Base-by-base conservation (phyloP, 2,113 vertebrate species). In the Myrmophylax atrothorax region DNA sequence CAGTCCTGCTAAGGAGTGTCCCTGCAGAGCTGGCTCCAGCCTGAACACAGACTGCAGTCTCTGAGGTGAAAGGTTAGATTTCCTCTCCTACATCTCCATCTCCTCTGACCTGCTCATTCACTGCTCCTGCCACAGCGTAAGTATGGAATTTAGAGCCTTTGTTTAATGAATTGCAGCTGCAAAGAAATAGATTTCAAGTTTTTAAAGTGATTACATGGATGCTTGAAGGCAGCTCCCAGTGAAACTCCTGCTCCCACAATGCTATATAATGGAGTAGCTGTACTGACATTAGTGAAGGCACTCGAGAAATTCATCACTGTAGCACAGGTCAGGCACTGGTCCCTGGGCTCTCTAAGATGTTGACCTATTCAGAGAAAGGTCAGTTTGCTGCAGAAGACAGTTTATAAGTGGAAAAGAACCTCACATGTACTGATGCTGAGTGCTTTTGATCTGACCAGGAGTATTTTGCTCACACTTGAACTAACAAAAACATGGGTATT, bases 281-380 rank as follows among this genome's bases (percentile, higher is more conserved):
- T 75, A 38, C 44, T 64, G 85, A 49, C 68, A 77, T 38, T 46
- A 75, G 69, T 9, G 18, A 50, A 85, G 59, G 63, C 33, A 53
- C 79, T 94, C 9, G 1, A 78, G 80, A 89, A 93, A 94, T 95
- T 66, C 92, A 77, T 89, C 74, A 11, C 2, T 74, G 56, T 35
- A 94, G 18, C 85, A 49, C 13, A 96, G 95, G 76, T 78, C 93
- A 94, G 95, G 75, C 10, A 25, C 33, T 60, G 87, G 50, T 93
- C 93, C 91, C 86, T 74, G 76, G 70, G 89, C 79, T 94, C 91
- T 84, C 40, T 15, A 23, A 91, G 78, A 70, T 50, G 63, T 9
- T 95, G 94, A 96, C 84, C 93, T 96, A 86, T 84, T 96, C 95
- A 94, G 69, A 85, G 59, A 94, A 96, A 97, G 94, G 97, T 97